A percentile compares a stretch with the other conserved stretches of the same genome.
These are phyloP conservation scores for Cyprinodon tularosa DNA, from an alignment of 2,113 vertebrate genomes.

Conservation along the genomic window DNA sequence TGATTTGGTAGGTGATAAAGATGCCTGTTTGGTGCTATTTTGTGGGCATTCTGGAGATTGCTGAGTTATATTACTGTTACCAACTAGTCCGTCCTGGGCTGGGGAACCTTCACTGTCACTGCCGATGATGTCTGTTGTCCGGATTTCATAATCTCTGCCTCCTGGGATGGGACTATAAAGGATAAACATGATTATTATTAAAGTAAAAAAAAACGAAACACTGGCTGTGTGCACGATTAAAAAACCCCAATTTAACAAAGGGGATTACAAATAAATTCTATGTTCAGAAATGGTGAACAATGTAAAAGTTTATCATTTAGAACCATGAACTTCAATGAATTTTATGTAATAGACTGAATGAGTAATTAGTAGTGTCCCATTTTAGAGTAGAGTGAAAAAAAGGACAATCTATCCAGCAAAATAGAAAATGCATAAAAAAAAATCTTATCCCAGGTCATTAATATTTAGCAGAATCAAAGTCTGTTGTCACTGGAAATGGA, in stretches of 20 bases:
- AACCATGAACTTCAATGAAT: neutral
- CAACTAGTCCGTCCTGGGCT: constrained; percentile 45
- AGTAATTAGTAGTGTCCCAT: neutral
- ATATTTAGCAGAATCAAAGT: too few species aligned
- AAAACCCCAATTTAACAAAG: neutral
- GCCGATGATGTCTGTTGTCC: constrained; percentile 71
- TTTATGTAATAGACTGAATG: neutral
- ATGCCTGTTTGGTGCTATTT: constrained; percentile 30
- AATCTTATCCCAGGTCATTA: too few species aligned
- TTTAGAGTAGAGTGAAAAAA: neutral
- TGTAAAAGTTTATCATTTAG: neutral
- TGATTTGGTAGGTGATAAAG: constrained; percentile 26
- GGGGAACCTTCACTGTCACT: constrained; percentile 57
- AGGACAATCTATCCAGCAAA: too few species aligned
- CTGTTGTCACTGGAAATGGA: too few species aligned
- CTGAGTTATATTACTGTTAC: constrained; percentile 6
- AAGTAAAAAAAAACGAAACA: neutral
- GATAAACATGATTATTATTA: constrained; percentile 26
- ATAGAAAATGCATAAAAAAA: too few species aligned
- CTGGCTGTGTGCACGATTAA: neutral
- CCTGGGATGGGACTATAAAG: constrained; percentile 67
- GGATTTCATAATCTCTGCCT: constrained; percentile 66
- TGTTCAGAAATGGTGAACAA: neutral
- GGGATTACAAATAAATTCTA: neutral
- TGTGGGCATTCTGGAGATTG: constrained; percentile 35